A percentile compares a stretch with the other conserved stretches of the same genome.
phyloP scores from a whole-genome alignment of 2,888 invertebrate species.

The Caradrina clavipalpis region DNA sequence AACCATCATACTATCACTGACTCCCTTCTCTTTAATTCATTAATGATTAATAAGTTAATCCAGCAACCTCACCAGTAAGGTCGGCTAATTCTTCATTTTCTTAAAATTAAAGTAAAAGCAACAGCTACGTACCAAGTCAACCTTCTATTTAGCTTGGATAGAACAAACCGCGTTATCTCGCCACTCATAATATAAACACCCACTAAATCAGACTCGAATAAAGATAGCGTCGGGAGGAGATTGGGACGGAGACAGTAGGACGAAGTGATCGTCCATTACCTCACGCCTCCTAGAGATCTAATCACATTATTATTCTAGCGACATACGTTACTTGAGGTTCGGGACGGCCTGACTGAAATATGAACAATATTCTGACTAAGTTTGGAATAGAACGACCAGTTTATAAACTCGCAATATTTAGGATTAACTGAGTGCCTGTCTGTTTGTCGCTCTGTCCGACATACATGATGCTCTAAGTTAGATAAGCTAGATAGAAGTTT shows the following conservation, averaged over 20 bases:
- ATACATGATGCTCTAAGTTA: no score
- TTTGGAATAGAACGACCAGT: neutral
- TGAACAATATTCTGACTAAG: constrained; percentile 30
- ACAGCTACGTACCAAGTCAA: neutral
- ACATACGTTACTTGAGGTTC: constrained; percentile 43
- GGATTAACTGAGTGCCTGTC: neutral
- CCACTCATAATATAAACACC: constrained; percentile 43
- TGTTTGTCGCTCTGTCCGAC: neutral
- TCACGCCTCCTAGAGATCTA: constrained; percentile 44
- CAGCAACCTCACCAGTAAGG: no score
- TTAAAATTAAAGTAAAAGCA: neutral
- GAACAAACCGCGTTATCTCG: constrained; percentile 17
- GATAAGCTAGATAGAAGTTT: no score
- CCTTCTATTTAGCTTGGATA: neutral
- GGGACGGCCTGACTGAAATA: constrained; percentile 24
- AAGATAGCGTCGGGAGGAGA: constrained; percentile 45
- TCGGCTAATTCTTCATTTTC: no score
- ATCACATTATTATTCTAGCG: constrained; percentile 59
- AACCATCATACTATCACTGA: no score
- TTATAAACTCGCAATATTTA: neutral
- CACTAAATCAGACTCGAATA: constrained; percentile 37
- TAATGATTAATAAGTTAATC: no score
- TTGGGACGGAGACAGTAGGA: constrained; percentile 10
- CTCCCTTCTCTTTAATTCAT: no score
- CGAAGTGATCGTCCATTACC: constrained; percentile 43